These are phyloP conservation scores for Drosophila pectinifera DNA, from an alignment of 1,140 invertebrate genomes.

Conservation along the genomic window DNA sequence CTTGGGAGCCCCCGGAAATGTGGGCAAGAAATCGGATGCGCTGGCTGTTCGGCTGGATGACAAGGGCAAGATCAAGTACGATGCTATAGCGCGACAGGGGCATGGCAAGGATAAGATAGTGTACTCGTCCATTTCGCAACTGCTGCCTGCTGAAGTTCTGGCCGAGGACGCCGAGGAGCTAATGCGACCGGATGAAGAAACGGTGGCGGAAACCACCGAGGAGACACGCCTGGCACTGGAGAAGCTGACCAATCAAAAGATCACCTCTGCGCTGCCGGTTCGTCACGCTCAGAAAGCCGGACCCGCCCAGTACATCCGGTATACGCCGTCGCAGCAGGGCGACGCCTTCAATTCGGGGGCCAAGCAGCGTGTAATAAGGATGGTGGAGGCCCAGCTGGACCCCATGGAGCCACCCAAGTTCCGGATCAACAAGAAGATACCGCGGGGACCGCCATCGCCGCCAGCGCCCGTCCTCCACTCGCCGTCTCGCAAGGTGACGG, in stretches of 20 bases:
- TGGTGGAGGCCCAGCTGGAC: conserved; percentile 98
- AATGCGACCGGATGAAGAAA: conserved; percentile 94
- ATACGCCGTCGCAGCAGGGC: conserved; percentile 98
- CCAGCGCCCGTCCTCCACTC: conserved; percentile 96
- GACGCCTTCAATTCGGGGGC: conserved; percentile 98
- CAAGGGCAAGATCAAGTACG: conserved; percentile 98
- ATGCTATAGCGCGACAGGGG: conserved; percentile 97
- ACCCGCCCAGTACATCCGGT: conserved; percentile 98
- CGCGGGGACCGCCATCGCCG: conserved; percentile 98
- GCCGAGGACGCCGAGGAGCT: conserved; percentile 95
- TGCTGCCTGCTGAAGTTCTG: conserved; percentile 96
- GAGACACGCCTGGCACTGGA: conserved; percentile 93
- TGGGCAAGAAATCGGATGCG: conserved; percentile 90
- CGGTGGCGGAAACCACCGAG: conserved; percentile 94
- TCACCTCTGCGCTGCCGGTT: conserved; percentile 97
- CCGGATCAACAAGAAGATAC: conserved; percentile 98
- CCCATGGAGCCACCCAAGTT: conserved; percentile 99
- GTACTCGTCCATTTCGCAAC: conserved; percentile 97
- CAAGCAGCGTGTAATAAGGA: conserved; percentile 98
- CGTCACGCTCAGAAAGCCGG: conserved; percentile 94
- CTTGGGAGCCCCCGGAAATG: conserved; percentile 92
- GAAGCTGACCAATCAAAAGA: conserved; percentile 95
- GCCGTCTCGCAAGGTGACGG: conserved; percentile 98
- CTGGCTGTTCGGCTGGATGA: conserved; percentile 97
- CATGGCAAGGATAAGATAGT: conserved; percentile 99